Conservation (phyloP, 1,140 invertebrate species). For the Calliopsis andreniformis region DNA sequence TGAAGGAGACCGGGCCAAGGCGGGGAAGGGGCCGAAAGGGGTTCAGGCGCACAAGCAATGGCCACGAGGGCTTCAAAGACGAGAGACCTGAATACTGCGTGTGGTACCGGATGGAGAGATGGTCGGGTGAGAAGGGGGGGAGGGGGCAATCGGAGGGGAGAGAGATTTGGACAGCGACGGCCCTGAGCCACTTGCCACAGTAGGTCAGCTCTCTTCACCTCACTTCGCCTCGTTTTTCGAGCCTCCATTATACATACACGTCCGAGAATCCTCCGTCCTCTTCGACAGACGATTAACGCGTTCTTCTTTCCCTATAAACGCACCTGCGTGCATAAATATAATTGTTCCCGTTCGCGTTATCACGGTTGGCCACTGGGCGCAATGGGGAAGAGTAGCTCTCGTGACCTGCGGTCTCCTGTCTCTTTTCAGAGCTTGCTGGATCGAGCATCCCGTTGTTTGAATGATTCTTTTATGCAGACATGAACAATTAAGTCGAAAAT, state of each 20-base stretch:
- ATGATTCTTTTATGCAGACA: too few relatives aligned
- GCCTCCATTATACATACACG: slow-evolving; percentile 70
- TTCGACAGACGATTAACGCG: slow-evolving; percentile 30
- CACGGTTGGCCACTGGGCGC: neutral
- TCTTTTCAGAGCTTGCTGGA: too few relatives aligned
- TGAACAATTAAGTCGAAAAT: too few relatives aligned
- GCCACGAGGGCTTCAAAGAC: slow-evolving; percentile 47
- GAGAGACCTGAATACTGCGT: slow-evolving; percentile 55
- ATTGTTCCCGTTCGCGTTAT: slow-evolving; percentile 26
- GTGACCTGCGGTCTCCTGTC: too few relatives aligned
- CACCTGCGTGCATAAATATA: slow-evolving; percentile 11
- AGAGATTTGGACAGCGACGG: slow-evolving; percentile 78
- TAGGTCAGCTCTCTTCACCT: slow-evolving; percentile 78
- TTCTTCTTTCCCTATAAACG: slow-evolving; percentile 3
- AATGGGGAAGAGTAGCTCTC: too few relatives aligned
- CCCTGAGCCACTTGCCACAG: slow-evolving; percentile 80
- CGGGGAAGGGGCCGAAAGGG: neutral
- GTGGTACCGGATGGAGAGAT: slow-evolving; percentile 59
- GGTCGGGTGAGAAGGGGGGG: slow-evolving; percentile 25
- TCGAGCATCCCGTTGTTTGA: too few relatives aligned
- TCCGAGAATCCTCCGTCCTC: slow-evolving; percentile 36
- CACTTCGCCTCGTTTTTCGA: slow-evolving; percentile 75
- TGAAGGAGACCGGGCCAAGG: slow-evolving; percentile 3
- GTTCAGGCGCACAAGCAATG: neutral
- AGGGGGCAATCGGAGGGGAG: slow-evolving; percentile 53